Conservation (phyloP, 2,113 vertebrate genomes). For the Malurus elegans region DNA sequence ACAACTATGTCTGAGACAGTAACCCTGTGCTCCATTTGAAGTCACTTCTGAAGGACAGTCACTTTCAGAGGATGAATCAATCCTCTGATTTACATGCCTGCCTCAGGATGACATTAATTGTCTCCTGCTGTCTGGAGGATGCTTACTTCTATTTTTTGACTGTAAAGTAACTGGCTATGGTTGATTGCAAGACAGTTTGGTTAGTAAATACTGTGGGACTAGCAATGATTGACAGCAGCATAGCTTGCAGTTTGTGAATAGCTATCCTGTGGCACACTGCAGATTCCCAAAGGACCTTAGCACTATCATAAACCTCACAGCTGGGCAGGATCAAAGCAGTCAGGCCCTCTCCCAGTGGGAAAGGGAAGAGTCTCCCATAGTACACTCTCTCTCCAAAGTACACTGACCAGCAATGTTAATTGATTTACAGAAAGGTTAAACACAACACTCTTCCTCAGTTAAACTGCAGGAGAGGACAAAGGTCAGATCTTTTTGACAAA, state of each 20-base stretch:
- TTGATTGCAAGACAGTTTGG: not conserved
- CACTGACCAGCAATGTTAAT: not conserved
- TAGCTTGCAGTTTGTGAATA: not conserved
- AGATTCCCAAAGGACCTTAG: not conserved
- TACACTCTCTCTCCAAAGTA: not conserved
- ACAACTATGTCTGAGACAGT: not conserved
- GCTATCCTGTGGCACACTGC: not conserved
- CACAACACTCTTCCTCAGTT: not conserved
- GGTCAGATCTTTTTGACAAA: not conserved
- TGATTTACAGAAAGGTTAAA: not conserved
- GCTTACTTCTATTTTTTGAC: not conserved
- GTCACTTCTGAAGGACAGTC: not conserved
- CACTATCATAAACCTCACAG: not conserved
- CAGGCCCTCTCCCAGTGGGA: not conserved
- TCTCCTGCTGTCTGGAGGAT: not conserved
- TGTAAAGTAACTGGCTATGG: not conserved
- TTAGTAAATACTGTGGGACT: not conserved
- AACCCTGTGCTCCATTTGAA: not conserved
- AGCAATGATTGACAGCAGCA: not conserved
- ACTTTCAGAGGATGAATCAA: not conserved
- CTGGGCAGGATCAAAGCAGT: not conserved
- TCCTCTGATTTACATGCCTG: not conserved
- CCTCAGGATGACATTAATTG: not conserved
- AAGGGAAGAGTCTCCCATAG: not conserved
- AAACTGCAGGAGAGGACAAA: not conserved